Conservation (phyloP, 2,797 vertebrate genomes). For the Anas georgica region DNA sequence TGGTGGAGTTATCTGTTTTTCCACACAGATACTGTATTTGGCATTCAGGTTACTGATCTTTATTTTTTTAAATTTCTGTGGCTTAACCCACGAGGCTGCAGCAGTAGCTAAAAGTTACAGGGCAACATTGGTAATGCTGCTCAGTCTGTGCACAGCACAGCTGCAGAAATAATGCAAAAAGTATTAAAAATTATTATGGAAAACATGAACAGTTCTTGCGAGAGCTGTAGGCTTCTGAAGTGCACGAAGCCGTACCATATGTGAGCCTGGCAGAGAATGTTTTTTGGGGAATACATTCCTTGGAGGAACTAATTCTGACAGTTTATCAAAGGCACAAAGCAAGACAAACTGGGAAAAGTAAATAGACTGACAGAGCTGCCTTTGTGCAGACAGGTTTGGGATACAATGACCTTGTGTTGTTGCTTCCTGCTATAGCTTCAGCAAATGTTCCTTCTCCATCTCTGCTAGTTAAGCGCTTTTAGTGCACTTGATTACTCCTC, state of each 20-base stretch:
- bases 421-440: background rate
- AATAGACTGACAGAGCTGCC: background rate
- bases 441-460: background rate
- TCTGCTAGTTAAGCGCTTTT: background rate
- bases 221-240: background rate
- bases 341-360: slow-evolving; percentile 10
- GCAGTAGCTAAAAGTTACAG: background rate
- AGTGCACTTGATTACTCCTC: background rate
- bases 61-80: slow-evolving; percentile 2
- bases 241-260: background rate
- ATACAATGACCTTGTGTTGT: background rate
- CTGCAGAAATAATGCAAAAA: slow-evolving; percentile 15
- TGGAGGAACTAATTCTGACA: background rate
- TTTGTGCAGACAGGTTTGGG: slow-evolving; percentile 36
- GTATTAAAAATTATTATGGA: slow-evolving; percentile 15
- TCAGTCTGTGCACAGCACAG: background rate
- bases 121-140: background rate
- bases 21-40: background rate
- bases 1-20: background rate
- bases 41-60: background rate
- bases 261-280: background rate
- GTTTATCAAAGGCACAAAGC: slow-evolving; percentile 18
- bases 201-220: slow-evolving; percentile 18
- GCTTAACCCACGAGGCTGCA: background rate
- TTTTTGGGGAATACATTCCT: background rate